Percentiles rank a stretch among this genome's conserved stretches.
These are phyloP conservation scores for Phortica variegata DNA, from an alignment of 1,140 invertebrate genomes.

Conservation along the genomic window DNA sequence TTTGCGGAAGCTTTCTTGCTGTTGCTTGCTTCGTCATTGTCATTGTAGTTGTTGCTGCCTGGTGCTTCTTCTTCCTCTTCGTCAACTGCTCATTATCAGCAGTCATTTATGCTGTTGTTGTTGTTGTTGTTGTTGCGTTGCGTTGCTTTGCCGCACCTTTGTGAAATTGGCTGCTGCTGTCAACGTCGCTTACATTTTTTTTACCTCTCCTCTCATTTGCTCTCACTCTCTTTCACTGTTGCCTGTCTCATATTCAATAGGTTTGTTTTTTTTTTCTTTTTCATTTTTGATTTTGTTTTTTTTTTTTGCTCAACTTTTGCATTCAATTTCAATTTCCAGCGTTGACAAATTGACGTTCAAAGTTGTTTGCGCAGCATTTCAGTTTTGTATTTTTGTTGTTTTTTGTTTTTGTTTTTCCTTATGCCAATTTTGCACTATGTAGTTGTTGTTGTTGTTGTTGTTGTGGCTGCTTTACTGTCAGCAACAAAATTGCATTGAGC, in stretches of 20 bases:
- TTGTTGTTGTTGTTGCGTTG: too few species aligned
- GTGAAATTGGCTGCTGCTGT: constrained; percentile 11
- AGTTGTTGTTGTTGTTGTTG: constrained; percentile 27
- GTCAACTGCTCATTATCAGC: constrained; percentile 44
- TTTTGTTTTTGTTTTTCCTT: constrained; percentile 21
- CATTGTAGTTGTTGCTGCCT: constrained; percentile 32
- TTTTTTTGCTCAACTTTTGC: too few species aligned
- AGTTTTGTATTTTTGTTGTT: constrained; percentile 42
- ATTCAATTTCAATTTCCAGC: constrained; percentile 48
- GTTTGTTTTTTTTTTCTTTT: constrained; percentile 12
- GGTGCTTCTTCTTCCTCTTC: constrained; percentile 22
- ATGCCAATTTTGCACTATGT: constrained; percentile 3
- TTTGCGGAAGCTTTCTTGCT: constrained; percentile 1
- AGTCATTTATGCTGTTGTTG: constrained; percentile 21
- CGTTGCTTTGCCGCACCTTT: too few species aligned
- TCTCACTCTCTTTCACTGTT: constrained; percentile 22
- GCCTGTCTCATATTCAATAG: too few species aligned
- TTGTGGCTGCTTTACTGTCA: constrained; percentile 39
- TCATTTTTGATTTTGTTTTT: too few species aligned
- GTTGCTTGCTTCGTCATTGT: background rate
- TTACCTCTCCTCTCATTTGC: constrained; percentile 15
- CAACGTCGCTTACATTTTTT: too few species aligned
- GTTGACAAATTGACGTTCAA: constrained; percentile 54
- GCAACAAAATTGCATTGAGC: constrained; percentile 54
- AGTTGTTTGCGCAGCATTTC: constrained; percentile 53